Evolutionary conservation across 2,113 vertebrate species (phyloP), one percentile per base, ranked within the genome.

Genomic region (Tursiops truncatus): DNA sequence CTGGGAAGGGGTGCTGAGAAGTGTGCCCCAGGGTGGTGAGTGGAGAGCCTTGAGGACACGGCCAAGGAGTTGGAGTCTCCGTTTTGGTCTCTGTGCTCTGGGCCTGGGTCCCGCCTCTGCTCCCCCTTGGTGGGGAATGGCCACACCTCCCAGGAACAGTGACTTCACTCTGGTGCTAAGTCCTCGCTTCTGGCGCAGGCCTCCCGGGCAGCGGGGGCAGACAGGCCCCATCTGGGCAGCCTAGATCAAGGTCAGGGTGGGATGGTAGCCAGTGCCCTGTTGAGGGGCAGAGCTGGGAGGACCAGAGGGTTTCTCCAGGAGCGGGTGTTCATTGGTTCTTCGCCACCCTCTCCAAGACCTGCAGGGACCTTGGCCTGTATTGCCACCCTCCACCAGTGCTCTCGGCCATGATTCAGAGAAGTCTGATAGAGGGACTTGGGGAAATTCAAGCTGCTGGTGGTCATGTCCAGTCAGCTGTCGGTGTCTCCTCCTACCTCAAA

Each of bases 11-110:
- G 9, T 4, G 36, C 18, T 23, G 1, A 38, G 6, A 1, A 73
- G 38, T 17, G 36, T 18, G 44, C 7, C 1, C 1, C 11, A 15
- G 15, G 25, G 63, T 6, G 15, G 63, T 1, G 3, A 18, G 23
- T 63, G 63, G 79, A 56, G 47, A 47, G 41, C 12, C 31, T 73
- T 21, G 38, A 36, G 73, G 33, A n/a, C 20, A 4, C 10, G 25
- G 10, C 26, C 31, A 11, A 25, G 70, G 14, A 58, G 8, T 17
- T 0, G 23, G 41, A 68, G 36, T 53, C 47, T 60, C 31, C 36
- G 44, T 92, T 76, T 41, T 74, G 41, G 36, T 88, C 21, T 83
- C 56, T 33, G 25, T 41, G 23, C 58, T 71, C 79, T 82, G 68
- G n/a, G 53, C 44, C 88, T 80, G 20, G 47, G 33, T 28, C 14